Percentiles rank a stretch among this genome's conserved stretches.
Conservation (phyloP, 2,113 vertebrate species). For the Chionomys nivalis region DNA sequence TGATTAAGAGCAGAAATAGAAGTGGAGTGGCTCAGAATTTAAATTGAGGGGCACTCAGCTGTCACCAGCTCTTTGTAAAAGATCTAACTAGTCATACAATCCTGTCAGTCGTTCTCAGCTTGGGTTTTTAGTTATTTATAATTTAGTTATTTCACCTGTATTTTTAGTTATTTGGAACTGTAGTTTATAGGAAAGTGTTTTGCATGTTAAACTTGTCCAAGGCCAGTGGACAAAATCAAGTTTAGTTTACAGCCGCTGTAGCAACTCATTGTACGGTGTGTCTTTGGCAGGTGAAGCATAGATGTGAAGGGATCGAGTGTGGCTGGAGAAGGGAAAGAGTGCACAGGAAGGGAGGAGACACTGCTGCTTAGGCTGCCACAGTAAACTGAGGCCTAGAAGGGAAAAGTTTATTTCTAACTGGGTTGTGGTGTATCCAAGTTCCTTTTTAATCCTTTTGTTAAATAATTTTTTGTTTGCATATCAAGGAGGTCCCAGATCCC, state of each 20-base stretch:
- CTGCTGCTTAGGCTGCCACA: neutral
- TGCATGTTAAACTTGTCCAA: neutral
- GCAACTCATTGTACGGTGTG: too few relatives aligned
- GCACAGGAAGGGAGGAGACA: neutral
- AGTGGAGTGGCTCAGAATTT: neutral
- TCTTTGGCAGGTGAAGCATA: neutral
- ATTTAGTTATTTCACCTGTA: neutral
- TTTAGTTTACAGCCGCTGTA: neutral
- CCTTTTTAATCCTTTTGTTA: neutral
- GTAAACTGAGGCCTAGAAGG: neutral
- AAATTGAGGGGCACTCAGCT: neutral
- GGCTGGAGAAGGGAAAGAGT: neutral
- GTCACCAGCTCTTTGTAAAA: neutral
- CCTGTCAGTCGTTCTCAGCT: neutral
- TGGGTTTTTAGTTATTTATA: conserved; percentile 6
- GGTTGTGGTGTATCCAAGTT: neutral
- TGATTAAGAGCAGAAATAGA: conserved; percentile 9
- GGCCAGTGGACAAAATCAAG: neutral
- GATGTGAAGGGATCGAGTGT: neutral
- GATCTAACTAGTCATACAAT: neutral
- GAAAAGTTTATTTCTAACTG: neutral
- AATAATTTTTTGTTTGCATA: neutral
- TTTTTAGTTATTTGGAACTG: neutral
- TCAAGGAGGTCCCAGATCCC: conserved; percentile 95
- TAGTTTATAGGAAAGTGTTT: neutral